These are phyloP conservation scores for Drosophila paramelanica DNA, from an alignment of 2,888 invertebrate species.

Conservation along the genomic window DNA sequence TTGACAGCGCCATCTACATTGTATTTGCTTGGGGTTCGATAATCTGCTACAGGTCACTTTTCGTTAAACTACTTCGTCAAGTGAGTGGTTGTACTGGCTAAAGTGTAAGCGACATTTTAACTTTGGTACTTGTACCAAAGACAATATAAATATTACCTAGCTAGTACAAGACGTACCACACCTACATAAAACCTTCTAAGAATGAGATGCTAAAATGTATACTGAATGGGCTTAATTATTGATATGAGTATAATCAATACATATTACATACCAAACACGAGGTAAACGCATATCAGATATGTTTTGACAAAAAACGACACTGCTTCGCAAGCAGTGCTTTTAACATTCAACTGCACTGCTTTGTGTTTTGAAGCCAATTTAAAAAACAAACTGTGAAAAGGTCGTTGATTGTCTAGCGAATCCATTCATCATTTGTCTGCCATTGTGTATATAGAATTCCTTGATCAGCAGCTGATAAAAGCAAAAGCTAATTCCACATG, in stretches of 20 bases:
- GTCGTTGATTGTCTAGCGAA: conserved; percentile 19
- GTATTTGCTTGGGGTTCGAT: background rate
- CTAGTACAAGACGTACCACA: background rate
- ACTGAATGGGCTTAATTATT: no score
- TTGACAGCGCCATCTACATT: background rate
- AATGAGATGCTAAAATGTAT: no score
- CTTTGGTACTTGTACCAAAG: background rate
- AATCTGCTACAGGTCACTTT: background rate
- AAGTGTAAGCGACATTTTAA: background rate
- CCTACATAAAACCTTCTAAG: no score
- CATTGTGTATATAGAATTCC: conserved; percentile 22
- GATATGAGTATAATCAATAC: no score
- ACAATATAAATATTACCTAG: background rate
- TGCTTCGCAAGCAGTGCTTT: conserved; percentile 9
- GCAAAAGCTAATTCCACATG: conserved; percentile 39
- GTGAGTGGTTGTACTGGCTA: background rate
- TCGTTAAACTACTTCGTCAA: background rate
- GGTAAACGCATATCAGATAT: no score
- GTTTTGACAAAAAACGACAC: background rate
- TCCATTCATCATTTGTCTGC: conserved; percentile 37
- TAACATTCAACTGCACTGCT: conserved; percentile 2
- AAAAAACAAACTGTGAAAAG: conserved; percentile 9
- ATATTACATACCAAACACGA: no score
- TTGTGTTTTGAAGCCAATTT: background rate
- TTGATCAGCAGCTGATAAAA: conserved; percentile 34